Evolutionary conservation across 2,888 invertebrate genomes (phyloP).

Genomic region (Sepiola atlantica): DNA sequence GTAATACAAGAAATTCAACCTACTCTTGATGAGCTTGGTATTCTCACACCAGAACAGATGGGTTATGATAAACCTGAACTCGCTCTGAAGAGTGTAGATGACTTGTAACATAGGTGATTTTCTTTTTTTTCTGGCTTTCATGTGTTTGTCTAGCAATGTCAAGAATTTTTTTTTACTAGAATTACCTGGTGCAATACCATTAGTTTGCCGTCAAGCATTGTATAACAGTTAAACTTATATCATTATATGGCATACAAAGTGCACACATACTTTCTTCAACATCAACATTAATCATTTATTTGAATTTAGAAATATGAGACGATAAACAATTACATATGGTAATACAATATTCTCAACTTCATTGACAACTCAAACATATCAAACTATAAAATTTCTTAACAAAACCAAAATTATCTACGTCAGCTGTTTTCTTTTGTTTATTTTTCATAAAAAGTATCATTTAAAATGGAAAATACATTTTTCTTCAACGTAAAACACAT

Average conservation of each 20-base stretch:
- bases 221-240: no score
- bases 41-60: constrained; percentile 94
- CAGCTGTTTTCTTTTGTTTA: no score
- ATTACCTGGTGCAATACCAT: background rate
- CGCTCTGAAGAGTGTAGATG: constrained; percentile 78
- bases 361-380: no score
- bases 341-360: no score
- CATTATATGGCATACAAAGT: background rate
- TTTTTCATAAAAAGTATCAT: no score
- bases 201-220: no score
- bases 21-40: constrained; percentile 92
- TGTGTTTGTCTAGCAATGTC: background rate
- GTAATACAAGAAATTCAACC: constrained; percentile 87
- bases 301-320: background rate
- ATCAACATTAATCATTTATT: background rate
- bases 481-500: no score
- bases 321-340: no score
- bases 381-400: no score
- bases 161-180: background rate
- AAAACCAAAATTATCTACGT: no score
- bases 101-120: constrained; percentile 59
- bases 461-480: no score
- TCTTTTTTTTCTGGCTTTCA: background rate
- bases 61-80: constrained; percentile 98
- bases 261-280: background rate